Conservation (phyloP, 1,140 invertebrate species). For the Leptinotarsa undecemlineata region DNA sequence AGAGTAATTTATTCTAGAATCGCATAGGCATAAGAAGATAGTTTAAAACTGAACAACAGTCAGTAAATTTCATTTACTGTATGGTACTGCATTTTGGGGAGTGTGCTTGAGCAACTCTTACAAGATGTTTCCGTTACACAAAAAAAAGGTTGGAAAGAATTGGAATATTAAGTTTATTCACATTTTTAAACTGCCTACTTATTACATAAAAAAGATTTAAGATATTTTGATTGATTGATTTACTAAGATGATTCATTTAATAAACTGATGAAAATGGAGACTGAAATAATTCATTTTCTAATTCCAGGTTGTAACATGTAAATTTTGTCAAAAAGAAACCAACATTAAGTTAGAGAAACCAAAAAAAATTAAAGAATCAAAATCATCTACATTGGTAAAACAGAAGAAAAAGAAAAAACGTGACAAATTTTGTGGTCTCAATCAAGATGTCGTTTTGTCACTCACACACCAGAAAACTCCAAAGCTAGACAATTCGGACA, state of each 20-base stretch:
- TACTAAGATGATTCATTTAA: too few relatives aligned
- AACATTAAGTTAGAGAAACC: constrained; percentile 23
- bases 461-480: constrained; percentile 1
- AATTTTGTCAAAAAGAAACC: constrained; percentile 38
- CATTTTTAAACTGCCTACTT: too few relatives aligned
- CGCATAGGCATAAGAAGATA: neutral
- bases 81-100: neutral
- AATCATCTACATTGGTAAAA: neutral
- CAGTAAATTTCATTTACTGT: neutral
- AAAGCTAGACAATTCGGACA: constrained; percentile 6
- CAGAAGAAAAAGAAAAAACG: constrained; percentile 40
- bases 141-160: too few relatives aligned
- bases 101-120: neutral
- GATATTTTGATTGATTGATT: too few relatives aligned
- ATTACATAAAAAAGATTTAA: too few relatives aligned
- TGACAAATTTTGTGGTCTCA: constrained; percentile 37
- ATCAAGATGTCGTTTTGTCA: constrained; percentile 30
- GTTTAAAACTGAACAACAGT: neutral
- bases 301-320: constrained; percentile 40
- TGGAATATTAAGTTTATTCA: too few relatives aligned
- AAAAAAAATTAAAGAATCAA: constrained; percentile 1
- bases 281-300: too few relatives aligned
- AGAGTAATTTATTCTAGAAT: too few relatives aligned
- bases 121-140: too few relatives aligned
- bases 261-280: too few relatives aligned